A percentile compares a stretch with the other conserved stretches of the same genome.
Evolutionary conservation across 2,888 invertebrate genomes (phyloP).

Genomic region (Magallana nippona): DNA sequence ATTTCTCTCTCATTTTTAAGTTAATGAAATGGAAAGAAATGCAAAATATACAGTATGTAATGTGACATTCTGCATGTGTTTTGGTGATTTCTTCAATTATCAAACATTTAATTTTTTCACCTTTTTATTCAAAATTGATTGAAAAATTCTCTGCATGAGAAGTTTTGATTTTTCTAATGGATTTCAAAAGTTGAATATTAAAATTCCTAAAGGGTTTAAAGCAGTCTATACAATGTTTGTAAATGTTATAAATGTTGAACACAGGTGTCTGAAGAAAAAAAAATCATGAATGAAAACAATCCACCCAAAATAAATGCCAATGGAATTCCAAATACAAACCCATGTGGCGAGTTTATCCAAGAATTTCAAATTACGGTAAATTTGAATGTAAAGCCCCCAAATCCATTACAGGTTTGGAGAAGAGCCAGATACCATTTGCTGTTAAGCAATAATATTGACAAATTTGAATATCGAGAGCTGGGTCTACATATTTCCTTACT

Average conservation of each 20-base stretch:
- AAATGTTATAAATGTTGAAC: neutral
- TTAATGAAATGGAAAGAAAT: neutral
- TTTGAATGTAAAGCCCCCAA: neutral
- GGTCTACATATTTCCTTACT: constrained; percentile 6
- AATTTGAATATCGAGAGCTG: constrained; percentile 15
- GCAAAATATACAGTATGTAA: too few species aligned
- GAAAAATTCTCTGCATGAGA: neutral
- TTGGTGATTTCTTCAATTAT: neutral
- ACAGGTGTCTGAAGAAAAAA: constrained; percentile 5
- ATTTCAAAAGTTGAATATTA: constrained; percentile 1
- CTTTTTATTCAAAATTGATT: neutral
- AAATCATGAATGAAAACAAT: constrained; percentile 22
- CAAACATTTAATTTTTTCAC: neutral
- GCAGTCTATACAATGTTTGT: neutral
- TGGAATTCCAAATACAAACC: neutral
- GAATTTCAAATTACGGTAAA: neutral
- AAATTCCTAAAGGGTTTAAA: neutral
- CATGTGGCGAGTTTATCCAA: neutral
- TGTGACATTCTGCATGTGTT: neutral
- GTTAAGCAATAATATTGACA: constrained; percentile 22
- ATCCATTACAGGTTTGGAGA: constrained; percentile 8
- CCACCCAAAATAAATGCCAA: neutral
- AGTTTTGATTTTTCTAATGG: constrained; percentile 14
- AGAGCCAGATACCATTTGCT: neutral
- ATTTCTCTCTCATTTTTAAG: too few species aligned